Evolutionary conservation across 1,140 invertebrate genomes (phyloP).

Genomic region (Diuraphis noxia): DNA sequence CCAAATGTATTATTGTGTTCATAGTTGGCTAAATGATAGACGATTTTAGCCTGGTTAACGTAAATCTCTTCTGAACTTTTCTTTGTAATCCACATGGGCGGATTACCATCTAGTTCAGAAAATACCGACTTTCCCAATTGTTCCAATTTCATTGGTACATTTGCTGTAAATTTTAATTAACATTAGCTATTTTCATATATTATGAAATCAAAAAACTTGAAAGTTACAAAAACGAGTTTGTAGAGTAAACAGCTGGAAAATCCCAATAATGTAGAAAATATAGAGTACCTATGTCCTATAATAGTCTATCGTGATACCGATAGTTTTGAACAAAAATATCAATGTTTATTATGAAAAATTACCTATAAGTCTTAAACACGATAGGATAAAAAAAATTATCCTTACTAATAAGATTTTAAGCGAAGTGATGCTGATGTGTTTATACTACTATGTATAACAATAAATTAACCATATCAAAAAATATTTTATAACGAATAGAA

Average conservation of each 20-base stretch:
- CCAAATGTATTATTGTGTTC: conserved; percentile 64
- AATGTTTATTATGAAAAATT: not conserved
- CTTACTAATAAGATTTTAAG: not conserved
- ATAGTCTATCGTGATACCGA: not conserved
- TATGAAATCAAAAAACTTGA: not conserved
- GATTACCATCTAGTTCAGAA: conserved; percentile 77
- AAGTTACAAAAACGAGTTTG: not conserved
- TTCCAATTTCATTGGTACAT: conserved; percentile 66
- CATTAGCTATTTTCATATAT: not conserved
- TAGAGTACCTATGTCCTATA: too few relatives aligned
- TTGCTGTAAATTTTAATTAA: conserved; percentile 24
- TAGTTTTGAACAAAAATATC: not conserved
- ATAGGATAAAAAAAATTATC: not conserved
- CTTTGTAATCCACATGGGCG: conserved; percentile 77
- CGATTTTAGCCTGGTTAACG: conserved; percentile 78
- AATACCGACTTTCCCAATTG: conserved; percentile 69
- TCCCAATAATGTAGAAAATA: not conserved
- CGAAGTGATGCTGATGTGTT: not conserved
- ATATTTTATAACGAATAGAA: not conserved
- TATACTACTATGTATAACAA: not conserved
- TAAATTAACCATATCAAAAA: not conserved
- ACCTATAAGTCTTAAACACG: not conserved
- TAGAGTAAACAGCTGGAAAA: not conserved
- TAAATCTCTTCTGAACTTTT: conserved; percentile 71
- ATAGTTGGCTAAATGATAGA: conserved; percentile 70